Evolutionary conservation across 2,888 invertebrate genomes (phyloP).

Genomic region (Antheraea assamensis): DNA sequence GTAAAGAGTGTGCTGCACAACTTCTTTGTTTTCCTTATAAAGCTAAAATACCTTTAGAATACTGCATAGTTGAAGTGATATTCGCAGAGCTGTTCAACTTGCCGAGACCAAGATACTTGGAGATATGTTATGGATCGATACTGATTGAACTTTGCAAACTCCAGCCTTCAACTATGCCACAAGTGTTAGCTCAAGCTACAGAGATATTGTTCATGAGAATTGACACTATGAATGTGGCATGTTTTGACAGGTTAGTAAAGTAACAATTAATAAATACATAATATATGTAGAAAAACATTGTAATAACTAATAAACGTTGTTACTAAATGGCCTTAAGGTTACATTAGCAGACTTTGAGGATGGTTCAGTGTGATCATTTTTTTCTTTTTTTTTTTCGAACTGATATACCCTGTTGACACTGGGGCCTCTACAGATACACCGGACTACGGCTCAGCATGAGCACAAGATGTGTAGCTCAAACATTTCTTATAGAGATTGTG

Average conservation of each 20-base stretch:
- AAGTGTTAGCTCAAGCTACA: constrained; percentile 98
- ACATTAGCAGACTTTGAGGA: no score
- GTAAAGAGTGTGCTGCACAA: constrained; percentile 97
- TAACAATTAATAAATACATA: background rate
- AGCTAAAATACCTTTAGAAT: constrained; percentile 97
- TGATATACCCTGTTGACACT: no score
- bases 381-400: no score
- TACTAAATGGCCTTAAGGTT: background rate
- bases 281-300: background rate
- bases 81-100: constrained; percentile 97
- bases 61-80: constrained; percentile 98
- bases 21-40: constrained; percentile 96
- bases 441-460: no score
- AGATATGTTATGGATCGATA: constrained; percentile 96
- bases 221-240: constrained; percentile 98
- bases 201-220: constrained; percentile 98
- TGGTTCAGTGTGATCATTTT: no score
- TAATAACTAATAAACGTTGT: background rate
- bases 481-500: no score
- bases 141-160: constrained; percentile 98
- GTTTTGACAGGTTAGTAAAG: constrained; percentile 90
- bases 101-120: constrained; percentile 93
- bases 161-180: constrained; percentile 98
- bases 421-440: no score
- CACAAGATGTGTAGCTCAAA: no score